phyloP scores from a whole-genome alignment of 1,140 invertebrate genomes.

The Ptiloglossa arizonensis region DNA sequence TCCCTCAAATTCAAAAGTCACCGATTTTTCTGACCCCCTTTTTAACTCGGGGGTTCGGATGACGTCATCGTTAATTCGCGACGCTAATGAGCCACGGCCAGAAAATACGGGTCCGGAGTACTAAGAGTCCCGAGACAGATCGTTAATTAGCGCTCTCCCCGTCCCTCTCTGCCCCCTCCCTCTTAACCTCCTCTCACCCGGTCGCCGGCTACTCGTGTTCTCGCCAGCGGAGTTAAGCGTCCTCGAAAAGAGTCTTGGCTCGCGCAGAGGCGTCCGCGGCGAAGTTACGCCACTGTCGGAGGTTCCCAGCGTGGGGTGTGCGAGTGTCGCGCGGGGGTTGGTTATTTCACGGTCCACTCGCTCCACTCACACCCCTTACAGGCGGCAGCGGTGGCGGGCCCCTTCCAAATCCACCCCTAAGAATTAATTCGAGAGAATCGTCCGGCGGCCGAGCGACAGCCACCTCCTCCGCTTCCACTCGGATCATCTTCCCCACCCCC shows the following conservation, averaged over 20 bases:
- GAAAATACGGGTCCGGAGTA: neutral
- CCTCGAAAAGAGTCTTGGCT: conserved; percentile 35
- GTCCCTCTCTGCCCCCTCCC: neutral
- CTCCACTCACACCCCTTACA: conserved; percentile 76
- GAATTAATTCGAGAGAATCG: conserved; percentile 82
- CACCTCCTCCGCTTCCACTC: conserved; percentile 63
- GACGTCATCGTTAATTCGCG: conserved; percentile 33
- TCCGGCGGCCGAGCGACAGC: conserved; percentile 76
- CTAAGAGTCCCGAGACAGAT: conserved; percentile 42
- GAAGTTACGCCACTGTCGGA: conserved; percentile 74
- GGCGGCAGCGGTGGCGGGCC: conserved; percentile 59
- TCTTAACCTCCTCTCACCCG: too few relatives aligned
- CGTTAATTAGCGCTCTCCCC: conserved; percentile 44
- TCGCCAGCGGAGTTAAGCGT: conserved; percentile 6
- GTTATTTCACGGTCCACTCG: conserved; percentile 82
- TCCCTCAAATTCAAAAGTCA: neutral
- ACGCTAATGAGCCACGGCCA: conserved; percentile 34
- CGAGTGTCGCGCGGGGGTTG: conserved; percentile 76
- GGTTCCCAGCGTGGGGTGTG: conserved; percentile 67
- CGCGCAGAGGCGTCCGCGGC: conserved; percentile 24
- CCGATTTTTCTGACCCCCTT: too few relatives aligned
- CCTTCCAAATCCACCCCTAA: conserved; percentile 78
- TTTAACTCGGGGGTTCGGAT: neutral
- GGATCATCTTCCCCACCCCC: conserved; percentile 32
- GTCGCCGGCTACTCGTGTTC: conserved; percentile 13